Percentiles rank a stretch among this genome's conserved stretches.
These are phyloP conservation scores for Cydia splendana DNA, from an alignment of 1,140 invertebrate genomes.

Conservation along the genomic window DNA sequence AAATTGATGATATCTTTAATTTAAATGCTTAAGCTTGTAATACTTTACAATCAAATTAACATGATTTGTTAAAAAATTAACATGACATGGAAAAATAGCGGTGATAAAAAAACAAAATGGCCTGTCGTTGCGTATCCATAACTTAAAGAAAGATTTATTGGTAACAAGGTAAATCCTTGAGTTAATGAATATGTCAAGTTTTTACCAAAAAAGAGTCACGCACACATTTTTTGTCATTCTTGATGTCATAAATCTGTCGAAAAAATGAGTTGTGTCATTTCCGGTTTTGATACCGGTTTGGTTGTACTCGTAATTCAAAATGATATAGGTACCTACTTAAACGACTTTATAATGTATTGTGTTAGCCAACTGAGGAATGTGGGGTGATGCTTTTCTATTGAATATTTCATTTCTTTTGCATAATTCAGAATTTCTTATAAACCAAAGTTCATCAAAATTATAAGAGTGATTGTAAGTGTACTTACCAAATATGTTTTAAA, in stretches of 20 bases:
- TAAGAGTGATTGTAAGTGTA: no score
- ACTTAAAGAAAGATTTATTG: slow-evolving; percentile 10
- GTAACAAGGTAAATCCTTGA: neutral
- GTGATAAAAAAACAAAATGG: slow-evolving; percentile 1
- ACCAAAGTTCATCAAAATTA: no score
- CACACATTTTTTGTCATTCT: slow-evolving; percentile 1
- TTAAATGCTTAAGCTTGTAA: neutral
- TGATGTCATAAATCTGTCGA: slow-evolving; percentile 18
- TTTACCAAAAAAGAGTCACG: neutral
- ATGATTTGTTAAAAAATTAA: neutral
- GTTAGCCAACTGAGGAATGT: neutral
- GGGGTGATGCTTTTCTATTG: neutral
- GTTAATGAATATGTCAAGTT: slow-evolving; percentile 9
- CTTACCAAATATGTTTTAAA: no score
- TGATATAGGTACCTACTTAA: neutral
- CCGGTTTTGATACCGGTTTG: slow-evolving; percentile 1
- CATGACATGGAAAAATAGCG: neutral
- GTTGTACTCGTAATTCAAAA: neutral
- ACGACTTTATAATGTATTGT: neutral
- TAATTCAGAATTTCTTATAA: no score
- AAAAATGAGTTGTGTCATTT: neutral
- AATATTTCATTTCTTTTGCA: no score
- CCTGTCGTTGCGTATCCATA: neutral
- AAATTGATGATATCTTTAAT: neutral
- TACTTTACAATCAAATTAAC: neutral